Percentiles rank a stretch among this genome's conserved stretches.
phyloP scores from a whole-genome alignment of 1,140 invertebrate species.

The Rhynchophorus ferrugineus region DNA sequence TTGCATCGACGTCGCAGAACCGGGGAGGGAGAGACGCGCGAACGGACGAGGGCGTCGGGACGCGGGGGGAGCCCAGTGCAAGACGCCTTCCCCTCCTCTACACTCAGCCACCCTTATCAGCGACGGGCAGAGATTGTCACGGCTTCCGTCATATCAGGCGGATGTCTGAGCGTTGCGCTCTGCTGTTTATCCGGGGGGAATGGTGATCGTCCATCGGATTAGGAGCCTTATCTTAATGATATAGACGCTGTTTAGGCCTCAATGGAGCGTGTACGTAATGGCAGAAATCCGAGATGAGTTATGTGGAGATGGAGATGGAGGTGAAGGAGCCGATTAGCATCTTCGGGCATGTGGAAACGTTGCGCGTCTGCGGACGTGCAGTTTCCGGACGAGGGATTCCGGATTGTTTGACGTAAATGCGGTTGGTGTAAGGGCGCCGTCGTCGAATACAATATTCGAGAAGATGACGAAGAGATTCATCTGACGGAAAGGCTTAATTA shows the following conservation, averaged over 20 bases:
- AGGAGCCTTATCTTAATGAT: slow-evolving; percentile 37
- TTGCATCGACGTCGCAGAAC: too few species aligned
- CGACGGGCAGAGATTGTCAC: slow-evolving; percentile 36
- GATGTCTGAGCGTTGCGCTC: slow-evolving; percentile 11
- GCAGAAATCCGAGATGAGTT: slow-evolving; percentile 13
- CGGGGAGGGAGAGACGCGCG: too few species aligned
- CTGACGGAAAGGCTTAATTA: too few species aligned
- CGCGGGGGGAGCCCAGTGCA: too few species aligned
- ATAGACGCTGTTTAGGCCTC: slow-evolving; percentile 31
- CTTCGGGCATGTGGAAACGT: not conserved
- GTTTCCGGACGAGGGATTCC: not conserved
- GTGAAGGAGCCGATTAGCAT: slow-evolving; percentile 1
- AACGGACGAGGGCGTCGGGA: too few species aligned
- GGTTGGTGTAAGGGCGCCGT: not conserved
- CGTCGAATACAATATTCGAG: too few species aligned
- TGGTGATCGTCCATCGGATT: slow-evolving; percentile 38
- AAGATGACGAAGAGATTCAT: too few species aligned
- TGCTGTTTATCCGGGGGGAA: slow-evolving; percentile 32
- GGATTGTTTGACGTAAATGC: not conserved
- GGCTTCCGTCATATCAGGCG: slow-evolving; percentile 32
- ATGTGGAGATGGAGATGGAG: slow-evolving; percentile 10
- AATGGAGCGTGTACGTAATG: slow-evolving; percentile 24
- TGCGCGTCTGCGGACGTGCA: not conserved
- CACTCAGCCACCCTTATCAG: slow-evolving; percentile 30
- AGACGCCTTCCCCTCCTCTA: slow-evolving; percentile 13